A percentile compares a stretch with the other conserved stretches of the same genome.
Evolutionary conservation across 2,888 invertebrate genomes (phyloP).

Genomic region (Zaprionus bogoriensis): DNA sequence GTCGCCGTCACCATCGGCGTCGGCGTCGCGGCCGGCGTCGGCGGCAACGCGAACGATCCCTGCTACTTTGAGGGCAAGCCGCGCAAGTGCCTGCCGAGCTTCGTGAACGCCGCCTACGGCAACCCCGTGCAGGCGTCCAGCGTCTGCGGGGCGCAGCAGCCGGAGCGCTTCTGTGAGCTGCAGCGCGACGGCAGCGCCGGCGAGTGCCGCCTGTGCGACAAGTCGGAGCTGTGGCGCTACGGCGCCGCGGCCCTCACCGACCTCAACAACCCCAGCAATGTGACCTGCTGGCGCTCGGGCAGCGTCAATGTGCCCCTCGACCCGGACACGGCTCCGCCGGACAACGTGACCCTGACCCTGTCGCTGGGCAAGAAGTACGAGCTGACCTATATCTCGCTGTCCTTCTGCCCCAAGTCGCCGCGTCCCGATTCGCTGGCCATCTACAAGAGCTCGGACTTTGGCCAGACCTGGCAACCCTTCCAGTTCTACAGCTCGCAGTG

Average conservation of each 20-base stretch:
- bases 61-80: constrained; percentile 95
- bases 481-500: constrained; percentile 99
- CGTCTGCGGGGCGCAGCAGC: constrained; percentile 92
- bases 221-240: constrained; percentile 87
- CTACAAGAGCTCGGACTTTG: constrained; percentile 98
- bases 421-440: constrained; percentile 98
- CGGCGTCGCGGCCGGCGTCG: constrained; percentile 24
- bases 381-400: constrained; percentile 98
- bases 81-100: constrained; percentile 97
- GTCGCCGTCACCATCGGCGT: constrained; percentile 13
- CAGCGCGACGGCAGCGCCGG: constrained; percentile 79
- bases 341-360: constrained; percentile 96
- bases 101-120: constrained; percentile 99
- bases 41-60: constrained; percentile 87
- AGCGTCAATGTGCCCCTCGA: constrained; percentile 88
- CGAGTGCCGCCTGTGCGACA: constrained; percentile 92
- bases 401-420: constrained; percentile 95
- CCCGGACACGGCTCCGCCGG: constrained; percentile 90
- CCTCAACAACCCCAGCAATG: constrained; percentile 97
- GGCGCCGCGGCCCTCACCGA: constrained; percentile 95
- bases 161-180: constrained; percentile 90
- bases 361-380: constrained; percentile 98
- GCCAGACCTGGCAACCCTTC: constrained; percentile 98
- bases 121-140: constrained; percentile 94
- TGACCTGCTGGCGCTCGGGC: constrained; percentile 99